These are phyloP conservation scores for Diplodus sargus DNA, from an alignment of 2,797 vertebrate genomes.

Conservation along the genomic window DNA sequence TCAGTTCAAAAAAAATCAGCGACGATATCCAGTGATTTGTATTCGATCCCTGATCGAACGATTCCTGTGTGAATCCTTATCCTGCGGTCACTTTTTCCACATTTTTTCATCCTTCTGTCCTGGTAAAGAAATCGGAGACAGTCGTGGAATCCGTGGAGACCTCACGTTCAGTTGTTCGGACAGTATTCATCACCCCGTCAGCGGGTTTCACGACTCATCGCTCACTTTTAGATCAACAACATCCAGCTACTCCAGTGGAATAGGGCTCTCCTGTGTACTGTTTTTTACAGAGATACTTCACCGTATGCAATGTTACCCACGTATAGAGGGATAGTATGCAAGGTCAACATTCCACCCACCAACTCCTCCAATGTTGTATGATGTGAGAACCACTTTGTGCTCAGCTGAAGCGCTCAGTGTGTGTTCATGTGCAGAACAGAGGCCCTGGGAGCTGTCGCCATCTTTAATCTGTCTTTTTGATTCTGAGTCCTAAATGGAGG, in stretches of 20 bases:
- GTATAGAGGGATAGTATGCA: conserved; percentile 53
- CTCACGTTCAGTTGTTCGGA: conserved; percentile 7
- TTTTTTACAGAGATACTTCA: conserved; percentile 54
- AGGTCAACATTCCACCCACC: conserved; percentile 73
- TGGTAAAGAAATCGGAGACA: neutral
- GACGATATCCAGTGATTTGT: neutral
- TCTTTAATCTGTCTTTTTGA: conserved; percentile 2
- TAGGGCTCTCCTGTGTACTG: conserved; percentile 76
- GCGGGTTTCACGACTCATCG: neutral
- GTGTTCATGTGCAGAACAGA: conserved; percentile 59
- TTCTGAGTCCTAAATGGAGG: conserved; percentile 13
- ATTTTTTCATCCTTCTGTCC: neutral
- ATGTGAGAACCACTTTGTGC: conserved; percentile 77
- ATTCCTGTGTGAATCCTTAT: neutral
- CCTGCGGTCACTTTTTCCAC: neutral
- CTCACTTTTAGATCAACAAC: conserved; percentile 11
- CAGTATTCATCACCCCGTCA: neutral
- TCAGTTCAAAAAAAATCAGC: no score
- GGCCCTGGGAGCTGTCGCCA: conserved; percentile 38
- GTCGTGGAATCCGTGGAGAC: conserved; percentile 22
- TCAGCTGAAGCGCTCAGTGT: conserved; percentile 50
- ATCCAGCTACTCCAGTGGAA: conserved; percentile 24
- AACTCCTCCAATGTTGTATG: conserved; percentile 58
- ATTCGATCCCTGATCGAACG: conserved; percentile 8
- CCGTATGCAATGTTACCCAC: conserved; percentile 51